Percentiles rank a stretch among this genome's conserved stretches.
phyloP scores from a whole-genome alignment of 2,113 vertebrate genomes.

The Mixornis gularis region DNA sequence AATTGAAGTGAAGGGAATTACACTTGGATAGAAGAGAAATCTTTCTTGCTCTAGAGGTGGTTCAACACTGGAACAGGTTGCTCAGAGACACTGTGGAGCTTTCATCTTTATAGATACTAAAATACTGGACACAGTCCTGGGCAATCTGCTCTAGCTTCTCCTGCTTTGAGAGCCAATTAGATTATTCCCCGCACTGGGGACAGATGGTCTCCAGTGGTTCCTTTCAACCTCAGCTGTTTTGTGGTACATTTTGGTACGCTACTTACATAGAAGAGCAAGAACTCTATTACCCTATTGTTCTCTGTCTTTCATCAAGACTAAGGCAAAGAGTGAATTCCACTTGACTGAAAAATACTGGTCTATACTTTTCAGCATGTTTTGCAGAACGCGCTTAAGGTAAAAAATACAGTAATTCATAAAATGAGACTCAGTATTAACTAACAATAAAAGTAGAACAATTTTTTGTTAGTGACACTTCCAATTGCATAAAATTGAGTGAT shows the following conservation, averaged over 20 bases:
- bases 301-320: neutral
- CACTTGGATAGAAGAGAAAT: neutral
- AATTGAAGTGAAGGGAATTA: neutral
- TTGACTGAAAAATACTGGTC: neutral
- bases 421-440: neutral
- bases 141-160: neutral
- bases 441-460: neutral
- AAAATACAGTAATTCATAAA: neutral
- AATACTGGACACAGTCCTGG: neutral
- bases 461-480: neutral
- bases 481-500: neutral
- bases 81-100: neutral
- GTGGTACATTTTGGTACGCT: neutral
- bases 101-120: neutral
- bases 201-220: neutral
- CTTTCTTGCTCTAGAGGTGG: neutral
- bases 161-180: neutral
- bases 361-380: neutral
- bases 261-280: neutral
- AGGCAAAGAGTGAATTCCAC: neutral
- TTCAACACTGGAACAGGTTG: neutral
- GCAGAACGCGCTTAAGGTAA: neutral
- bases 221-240: neutral
- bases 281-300: neutral
- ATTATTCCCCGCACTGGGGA: neutral